Base-by-base conservation (phyloP, 1,140 invertebrate species). In the Drosophila biarmipes region DNA sequence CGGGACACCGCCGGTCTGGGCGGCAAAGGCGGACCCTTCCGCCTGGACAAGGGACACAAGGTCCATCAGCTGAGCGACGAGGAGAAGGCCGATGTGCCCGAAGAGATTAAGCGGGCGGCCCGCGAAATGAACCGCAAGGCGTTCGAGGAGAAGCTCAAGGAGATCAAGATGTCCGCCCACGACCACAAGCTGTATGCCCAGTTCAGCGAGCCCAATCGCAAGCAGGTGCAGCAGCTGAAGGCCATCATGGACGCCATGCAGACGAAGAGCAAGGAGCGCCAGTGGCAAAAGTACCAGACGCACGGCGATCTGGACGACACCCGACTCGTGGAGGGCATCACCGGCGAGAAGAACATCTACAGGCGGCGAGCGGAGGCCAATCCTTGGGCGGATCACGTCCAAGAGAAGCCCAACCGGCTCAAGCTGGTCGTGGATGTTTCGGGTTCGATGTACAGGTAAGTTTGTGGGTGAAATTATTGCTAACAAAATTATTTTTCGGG, bases 121-220 rank as follows among this genome's bases (percentile, higher is more conserved):
- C 93, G 97, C 19, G 97, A 98, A 93, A 98, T 99, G 97, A 97
- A 96, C 54, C 94, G 95, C 73, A 96, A 96, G 92, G 98, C 97
- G 4, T 99, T 98, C 79, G 96, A 96, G 90, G 96, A 99, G 86
- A 95, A 96, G 63, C 92, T 99, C 15, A 95, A 95, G 77, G 97
- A 99, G 92, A 99, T 99, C 54, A 94, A 96, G 80, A 99, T 99
- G 98, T 98, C 96, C 80, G 96, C 97, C 81, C 97, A 97, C 92
- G 98, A 99, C 92, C 97, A 97, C 34, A 94, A 96, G 42, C 84
- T 98, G 2, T 99, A 99, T 90, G 95, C 95, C 19, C 95, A 96
- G 90, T 98, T 97, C 91, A 95, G 95, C 37, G 93, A 93, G 43
- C 95, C 96, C 37, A 97, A 99, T 14, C 92, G 95, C 12, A 95